phyloP scores from a whole-genome alignment of 1,140 invertebrate species.

The Macrostomum lignano region DNA sequence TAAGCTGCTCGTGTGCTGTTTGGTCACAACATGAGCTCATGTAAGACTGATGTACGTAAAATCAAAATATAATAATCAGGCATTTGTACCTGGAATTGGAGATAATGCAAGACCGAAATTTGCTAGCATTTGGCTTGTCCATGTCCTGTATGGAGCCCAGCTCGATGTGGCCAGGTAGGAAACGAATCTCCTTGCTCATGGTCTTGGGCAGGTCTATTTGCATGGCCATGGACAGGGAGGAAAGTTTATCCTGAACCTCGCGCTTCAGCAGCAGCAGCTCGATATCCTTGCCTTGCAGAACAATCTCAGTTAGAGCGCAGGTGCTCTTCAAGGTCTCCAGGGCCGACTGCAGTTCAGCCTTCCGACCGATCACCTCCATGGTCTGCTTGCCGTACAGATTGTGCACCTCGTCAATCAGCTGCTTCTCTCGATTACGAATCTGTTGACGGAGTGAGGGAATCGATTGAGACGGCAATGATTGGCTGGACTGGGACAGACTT shows the following conservation, averaged over 20 bases:
- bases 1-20: no score
- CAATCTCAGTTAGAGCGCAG: constrained; percentile 24
- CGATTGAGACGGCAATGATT: constrained; percentile 3
- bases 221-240: constrained; percentile 16
- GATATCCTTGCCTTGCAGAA: constrained; percentile 27
- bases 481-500: no score
- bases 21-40: no score
- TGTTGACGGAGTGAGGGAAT: no score
- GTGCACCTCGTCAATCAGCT: constrained; percentile 23
- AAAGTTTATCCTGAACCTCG: constrained; percentile 26
- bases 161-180: constrained; percentile 17
- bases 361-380: constrained; percentile 20
- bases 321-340: constrained; percentile 25
- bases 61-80: no score
- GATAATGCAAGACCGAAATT: no score
- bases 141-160: constrained; percentile 17
- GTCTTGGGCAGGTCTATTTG: constrained; percentile 16
- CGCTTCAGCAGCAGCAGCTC: constrained; percentile 27
- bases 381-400: constrained; percentile 20
- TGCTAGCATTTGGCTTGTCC: constrained; percentile 14
- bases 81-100: no score
- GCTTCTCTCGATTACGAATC: constrained; percentile 20
- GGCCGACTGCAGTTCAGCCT: constrained; percentile 18
- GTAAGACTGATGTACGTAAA: no score
- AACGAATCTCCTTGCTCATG: constrained; percentile 17